These are phyloP conservation scores for Phataginus tetradactyla DNA, from an alignment of 2,797 vertebrate genomes.

Conservation along the genomic window DNA sequence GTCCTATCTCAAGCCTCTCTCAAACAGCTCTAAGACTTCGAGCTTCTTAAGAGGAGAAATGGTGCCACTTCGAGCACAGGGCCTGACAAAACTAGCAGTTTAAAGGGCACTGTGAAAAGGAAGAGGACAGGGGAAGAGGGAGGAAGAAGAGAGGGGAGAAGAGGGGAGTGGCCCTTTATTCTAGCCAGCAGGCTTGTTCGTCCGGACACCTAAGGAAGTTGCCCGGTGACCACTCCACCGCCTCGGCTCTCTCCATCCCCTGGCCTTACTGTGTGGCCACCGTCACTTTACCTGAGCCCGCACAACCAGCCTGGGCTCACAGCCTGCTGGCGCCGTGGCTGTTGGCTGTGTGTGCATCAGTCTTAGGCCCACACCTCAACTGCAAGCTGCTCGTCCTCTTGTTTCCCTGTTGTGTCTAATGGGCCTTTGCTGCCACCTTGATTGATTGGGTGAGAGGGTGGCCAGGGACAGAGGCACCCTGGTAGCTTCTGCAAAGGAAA, in stretches of 20 bases:
- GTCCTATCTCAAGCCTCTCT: background rate
- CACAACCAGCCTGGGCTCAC: background rate
- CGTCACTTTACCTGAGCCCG: background rate
- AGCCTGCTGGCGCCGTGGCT: background rate
- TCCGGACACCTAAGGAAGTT: background rate
- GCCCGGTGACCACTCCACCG: background rate
- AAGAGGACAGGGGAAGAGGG: background rate
- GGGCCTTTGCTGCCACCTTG: background rate
- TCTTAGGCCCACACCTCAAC: background rate
- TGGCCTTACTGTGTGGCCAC: background rate
- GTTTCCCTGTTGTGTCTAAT: conserved; percentile 6
- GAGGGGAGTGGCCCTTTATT: background rate
- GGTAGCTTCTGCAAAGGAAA: conserved; percentile 24
- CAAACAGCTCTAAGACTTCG: background rate
- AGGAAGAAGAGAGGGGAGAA: too few relatives aligned
- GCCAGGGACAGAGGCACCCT: conserved; percentile 57
- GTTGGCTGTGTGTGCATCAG: background rate
- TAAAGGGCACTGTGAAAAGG: background rate
- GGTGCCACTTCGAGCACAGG: background rate
- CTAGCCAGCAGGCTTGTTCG: background rate
- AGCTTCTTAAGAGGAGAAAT: background rate
- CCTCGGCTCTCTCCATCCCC: background rate
- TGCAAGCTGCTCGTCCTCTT: background rate
- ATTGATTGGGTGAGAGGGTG: conserved; percentile 69
- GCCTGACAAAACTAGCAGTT: background rate